Evolutionary conservation across 2,888 invertebrate species (phyloP).

Genomic region (Cyrtodaria siliqua): DNA sequence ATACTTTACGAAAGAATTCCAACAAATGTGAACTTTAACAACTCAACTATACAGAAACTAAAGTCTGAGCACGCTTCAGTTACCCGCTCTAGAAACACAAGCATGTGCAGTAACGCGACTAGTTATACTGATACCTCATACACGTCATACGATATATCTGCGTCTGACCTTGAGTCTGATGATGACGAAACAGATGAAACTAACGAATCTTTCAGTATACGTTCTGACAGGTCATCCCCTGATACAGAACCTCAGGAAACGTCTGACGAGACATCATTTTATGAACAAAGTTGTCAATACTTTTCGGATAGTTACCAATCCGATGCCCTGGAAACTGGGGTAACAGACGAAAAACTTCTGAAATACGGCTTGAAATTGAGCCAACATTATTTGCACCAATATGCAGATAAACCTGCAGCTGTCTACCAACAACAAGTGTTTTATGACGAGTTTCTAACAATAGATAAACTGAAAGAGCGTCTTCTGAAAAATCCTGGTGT

Average conservation of each 20-base stretch:
- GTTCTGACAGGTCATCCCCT: neutral
- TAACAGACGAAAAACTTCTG: slow-evolving; percentile 18
- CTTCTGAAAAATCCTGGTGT: slow-evolving; percentile 37
- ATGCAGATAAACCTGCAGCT: slow-evolving; percentile 25
- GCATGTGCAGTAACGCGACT: no score
- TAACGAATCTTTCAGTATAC: neutral
- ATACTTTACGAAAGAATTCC: no score
- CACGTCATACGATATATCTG: neutral
- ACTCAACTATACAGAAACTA: no score
- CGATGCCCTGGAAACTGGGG: slow-evolving; percentile 1
- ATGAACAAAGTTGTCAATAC: slow-evolving; percentile 46
- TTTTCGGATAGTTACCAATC: slow-evolving; percentile 3
- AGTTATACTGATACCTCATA: neutral
- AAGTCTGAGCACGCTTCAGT: no score
- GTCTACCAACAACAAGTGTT: slow-evolving; percentile 5
- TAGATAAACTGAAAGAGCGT: slow-evolving; percentile 6
- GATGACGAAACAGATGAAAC: slow-evolving; percentile 7
- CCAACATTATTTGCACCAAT: slow-evolving; percentile 27
- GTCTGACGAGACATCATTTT: slow-evolving; percentile 28
- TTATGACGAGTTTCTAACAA: slow-evolving; percentile 13
- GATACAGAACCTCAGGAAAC: neutral
- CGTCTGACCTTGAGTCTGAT: slow-evolving; percentile 21
- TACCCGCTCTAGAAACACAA: no score
- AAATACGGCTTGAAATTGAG: slow-evolving; percentile 27
- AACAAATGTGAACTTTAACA: no score